Evolutionary conservation across 2,888 invertebrate genomes (phyloP).

Genomic region (Eilema sororculum): DNA sequence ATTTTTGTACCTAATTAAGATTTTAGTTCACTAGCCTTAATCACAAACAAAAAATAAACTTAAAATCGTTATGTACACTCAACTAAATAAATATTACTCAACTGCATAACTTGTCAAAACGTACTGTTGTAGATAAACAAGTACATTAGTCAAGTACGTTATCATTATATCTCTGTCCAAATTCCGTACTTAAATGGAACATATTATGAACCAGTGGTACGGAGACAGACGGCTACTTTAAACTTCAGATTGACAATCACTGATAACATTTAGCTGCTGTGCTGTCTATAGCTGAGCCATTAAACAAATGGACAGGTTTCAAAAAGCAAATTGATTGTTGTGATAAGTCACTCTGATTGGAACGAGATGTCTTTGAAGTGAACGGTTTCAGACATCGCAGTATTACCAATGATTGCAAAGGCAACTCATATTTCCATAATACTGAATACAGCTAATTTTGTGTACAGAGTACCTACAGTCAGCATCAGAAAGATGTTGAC

Average conservation of each 20-base stretch:
- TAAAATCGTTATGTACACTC: constrained; percentile 18
- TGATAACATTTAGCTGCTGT: constrained; percentile 82
- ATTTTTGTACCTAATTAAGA: too few species aligned
- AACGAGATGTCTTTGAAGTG: constrained; percentile 35
- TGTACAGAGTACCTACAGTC: too few species aligned
- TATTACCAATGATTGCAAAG: neutral
- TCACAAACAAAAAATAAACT: neutral
- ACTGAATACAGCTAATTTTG: too few species aligned
- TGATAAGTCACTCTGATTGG: constrained; percentile 77
- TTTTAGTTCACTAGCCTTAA: neutral
- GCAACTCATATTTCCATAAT: neutral
- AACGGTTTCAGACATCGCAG: neutral
- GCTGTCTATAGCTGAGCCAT: constrained; percentile 74
- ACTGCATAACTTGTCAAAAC: constrained; percentile 41
- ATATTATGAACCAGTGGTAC: constrained; percentile 42
- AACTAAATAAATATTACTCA: constrained; percentile 50
- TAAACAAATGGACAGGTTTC: constrained; percentile 82
- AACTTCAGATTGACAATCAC: constrained; percentile 80
- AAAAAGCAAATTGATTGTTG: constrained; percentile 79
- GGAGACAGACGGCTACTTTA: constrained; percentile 64
- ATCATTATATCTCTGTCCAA: constrained; percentile 65
- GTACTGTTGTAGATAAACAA: constrained; percentile 26
- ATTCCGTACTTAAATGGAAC: constrained; percentile 60
- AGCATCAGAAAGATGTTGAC: too few species aligned
- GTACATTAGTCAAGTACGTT: constrained; percentile 65